A percentile compares a stretch with the other conserved stretches of the same genome.
These are phyloP conservation scores for Hirtodrosophila duncani DNA, from an alignment of 2,888 invertebrate species.

Conservation along the genomic window DNA sequence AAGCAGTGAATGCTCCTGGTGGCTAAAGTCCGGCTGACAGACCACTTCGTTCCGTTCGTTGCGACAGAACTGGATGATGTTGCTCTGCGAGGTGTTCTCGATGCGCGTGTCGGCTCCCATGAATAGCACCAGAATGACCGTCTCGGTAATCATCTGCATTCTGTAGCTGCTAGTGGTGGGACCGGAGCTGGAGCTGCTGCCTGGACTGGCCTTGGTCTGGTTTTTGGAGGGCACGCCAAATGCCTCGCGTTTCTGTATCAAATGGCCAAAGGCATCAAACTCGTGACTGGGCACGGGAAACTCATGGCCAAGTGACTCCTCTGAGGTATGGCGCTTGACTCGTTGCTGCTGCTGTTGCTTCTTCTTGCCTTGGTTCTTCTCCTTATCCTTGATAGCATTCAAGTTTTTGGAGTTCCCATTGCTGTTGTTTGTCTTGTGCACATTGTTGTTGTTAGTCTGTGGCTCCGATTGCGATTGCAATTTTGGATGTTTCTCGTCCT, in stretches of 20 bases:
- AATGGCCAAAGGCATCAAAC: constrained; percentile 72
- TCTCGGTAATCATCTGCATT: constrained; percentile 83
- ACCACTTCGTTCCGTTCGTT: constrained; percentile 72
- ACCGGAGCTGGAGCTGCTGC: not conserved
- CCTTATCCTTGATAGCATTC: constrained; percentile 56
- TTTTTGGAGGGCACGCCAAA: constrained; percentile 64
- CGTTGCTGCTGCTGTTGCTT: constrained; percentile 31
- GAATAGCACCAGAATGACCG: constrained; percentile 88
- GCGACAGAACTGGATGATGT: constrained; percentile 86
- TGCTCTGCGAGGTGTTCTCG: constrained; percentile 88
- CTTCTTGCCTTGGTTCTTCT: constrained; percentile 38
- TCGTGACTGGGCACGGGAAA: constrained; percentile 51
- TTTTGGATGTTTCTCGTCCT: not conserved
- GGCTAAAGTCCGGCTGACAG: constrained; percentile 87
- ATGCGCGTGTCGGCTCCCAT: constrained; percentile 86
- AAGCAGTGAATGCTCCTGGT: constrained; percentile 85
- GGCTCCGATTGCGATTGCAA: not conserved
- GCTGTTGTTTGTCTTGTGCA: constrained; percentile 30
- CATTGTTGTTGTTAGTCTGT: constrained; percentile 21
- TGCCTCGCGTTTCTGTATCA: constrained; percentile 69
- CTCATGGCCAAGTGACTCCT: constrained; percentile 35
- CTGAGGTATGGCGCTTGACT: constrained; percentile 21
- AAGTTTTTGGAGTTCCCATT: constrained; percentile 37
- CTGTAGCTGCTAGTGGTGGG: constrained; percentile 65
- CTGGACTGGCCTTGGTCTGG: constrained; percentile 35